phyloP scores from a whole-genome alignment of 2,797 vertebrate species.

The Myotis pilosus region DNA sequence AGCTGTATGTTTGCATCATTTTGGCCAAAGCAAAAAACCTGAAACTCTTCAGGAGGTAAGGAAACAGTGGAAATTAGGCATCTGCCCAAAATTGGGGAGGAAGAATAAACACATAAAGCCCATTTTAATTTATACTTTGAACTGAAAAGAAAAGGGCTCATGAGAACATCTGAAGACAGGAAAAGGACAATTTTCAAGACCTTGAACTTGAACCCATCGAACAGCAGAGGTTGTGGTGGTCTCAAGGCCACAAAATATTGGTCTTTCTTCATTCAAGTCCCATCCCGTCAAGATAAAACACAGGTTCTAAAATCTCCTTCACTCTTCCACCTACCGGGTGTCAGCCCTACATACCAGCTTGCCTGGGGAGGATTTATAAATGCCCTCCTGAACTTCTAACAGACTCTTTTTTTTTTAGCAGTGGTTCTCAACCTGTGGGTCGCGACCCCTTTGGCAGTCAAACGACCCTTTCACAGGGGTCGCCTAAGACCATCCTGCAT shows the following conservation, averaged over 20 bases:
- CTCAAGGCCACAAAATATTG: neutral
- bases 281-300: constrained; percentile 35
- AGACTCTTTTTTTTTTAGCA: constrained; percentile 36
- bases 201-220: constrained; percentile 20
- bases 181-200: constrained; percentile 41
- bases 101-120: constrained; percentile 74
- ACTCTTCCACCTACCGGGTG: neutral
- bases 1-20: constrained; percentile 69
- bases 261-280: neutral
- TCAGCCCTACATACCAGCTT: neutral
- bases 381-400: constrained; percentile 51
- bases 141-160: constrained; percentile 33
- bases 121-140: constrained; percentile 72
- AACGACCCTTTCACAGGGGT: no score
- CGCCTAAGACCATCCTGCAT: no score
- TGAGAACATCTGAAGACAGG: constrained; percentile 49
- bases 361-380: neutral
- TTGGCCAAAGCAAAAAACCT: constrained; percentile 73
- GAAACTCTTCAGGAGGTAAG: constrained; percentile 68
- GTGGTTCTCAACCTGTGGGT: no score
- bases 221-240: constrained; percentile 7
- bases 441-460: no score
- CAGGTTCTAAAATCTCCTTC: neutral
- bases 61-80: constrained; percentile 74
- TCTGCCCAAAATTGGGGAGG: constrained; percentile 68